These are phyloP conservation scores for Brachypterus glaber DNA, from an alignment of 2,888 invertebrate genomes.

Conservation along the genomic window DNA sequence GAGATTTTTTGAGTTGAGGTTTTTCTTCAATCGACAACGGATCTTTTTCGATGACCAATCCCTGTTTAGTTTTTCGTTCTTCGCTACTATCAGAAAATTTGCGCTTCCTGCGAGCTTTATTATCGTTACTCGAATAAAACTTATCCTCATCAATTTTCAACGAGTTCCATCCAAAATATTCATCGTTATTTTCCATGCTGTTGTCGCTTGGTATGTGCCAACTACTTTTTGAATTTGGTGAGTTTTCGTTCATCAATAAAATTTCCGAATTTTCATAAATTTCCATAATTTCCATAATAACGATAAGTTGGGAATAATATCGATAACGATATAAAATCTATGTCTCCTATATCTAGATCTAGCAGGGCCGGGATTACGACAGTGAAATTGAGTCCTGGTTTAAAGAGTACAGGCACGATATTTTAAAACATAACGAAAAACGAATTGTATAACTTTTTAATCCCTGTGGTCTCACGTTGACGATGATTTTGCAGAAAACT, in stretches of 20 bases:
- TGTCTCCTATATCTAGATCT: too few species aligned
- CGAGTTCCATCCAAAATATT: constrained; percentile 38
- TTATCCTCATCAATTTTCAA: constrained; percentile 33
- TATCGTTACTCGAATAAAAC: constrained; percentile 11
- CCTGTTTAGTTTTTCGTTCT: constrained; percentile 19
- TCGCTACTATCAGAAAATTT: constrained; percentile 18
- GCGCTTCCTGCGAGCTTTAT: constrained; percentile 25
- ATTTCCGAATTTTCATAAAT: constrained; percentile 34
- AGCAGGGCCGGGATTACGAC: background rate
- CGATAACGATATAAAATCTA: too few species aligned
- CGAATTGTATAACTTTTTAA: constrained; percentile 79
- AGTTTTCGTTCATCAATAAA: constrained; percentile 31
- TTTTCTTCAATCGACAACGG: constrained; percentile 26
- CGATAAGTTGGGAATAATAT: too few species aligned
- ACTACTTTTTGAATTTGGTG: constrained; percentile 30
- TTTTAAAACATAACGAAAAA: constrained; percentile 80
- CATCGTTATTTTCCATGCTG: constrained; percentile 35
- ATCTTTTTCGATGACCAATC: constrained; percentile 17
- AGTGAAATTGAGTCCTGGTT: constrained; percentile 14
- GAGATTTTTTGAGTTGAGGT: too few species aligned
- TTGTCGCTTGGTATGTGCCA: constrained; percentile 32
- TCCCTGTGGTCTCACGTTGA: constrained; percentile 74
- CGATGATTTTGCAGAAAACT: constrained; percentile 71
- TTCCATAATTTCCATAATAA: too few species aligned
- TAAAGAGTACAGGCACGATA: constrained; percentile 19